Evolutionary conservation across 2,797 vertebrate genomes (phyloP).

Genomic region (Acropternis orthonyx): DNA sequence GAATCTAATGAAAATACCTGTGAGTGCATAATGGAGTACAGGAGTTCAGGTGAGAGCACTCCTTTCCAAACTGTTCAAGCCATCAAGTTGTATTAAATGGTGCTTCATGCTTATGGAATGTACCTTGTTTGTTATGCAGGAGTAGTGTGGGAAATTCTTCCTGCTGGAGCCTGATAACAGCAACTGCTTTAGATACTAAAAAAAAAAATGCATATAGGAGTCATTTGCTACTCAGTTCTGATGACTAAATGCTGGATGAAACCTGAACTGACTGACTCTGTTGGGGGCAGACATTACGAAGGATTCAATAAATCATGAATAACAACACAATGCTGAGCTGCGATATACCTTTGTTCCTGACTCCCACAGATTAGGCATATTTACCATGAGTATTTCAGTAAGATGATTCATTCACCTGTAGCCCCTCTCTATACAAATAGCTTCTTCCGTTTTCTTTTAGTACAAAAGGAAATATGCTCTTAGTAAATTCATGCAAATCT

Average conservation of each 20-base stretch:
- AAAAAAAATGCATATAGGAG: background rate
- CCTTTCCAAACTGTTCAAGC: background rate
- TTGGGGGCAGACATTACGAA: background rate
- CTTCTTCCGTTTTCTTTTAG: background rate
- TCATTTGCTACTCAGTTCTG: constrained; percentile 16
- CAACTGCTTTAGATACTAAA: background rate
- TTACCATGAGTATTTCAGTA: constrained; percentile 10
- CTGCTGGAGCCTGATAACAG: background rate
- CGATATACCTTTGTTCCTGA: constrained; percentile 24
- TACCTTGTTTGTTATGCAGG: background rate
- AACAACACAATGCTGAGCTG: background rate
- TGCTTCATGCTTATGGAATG: background rate
- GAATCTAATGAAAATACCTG: background rate
- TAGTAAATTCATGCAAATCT: background rate
- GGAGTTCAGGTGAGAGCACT: background rate
- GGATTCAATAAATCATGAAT: constrained; percentile 13
- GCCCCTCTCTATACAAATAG: background rate
- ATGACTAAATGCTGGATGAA: background rate
- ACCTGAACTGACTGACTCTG: background rate
- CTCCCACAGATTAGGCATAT: background rate
- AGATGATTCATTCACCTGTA: constrained; percentile 1
- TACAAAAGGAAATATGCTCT: background rate
- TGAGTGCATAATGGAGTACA: fast-evolving
- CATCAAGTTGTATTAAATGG: background rate
- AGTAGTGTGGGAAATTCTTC: background rate